These are phyloP conservation scores for Lasioglossum morio DNA, from an alignment of 2,888 invertebrate genomes.

Conservation along the genomic window DNA sequence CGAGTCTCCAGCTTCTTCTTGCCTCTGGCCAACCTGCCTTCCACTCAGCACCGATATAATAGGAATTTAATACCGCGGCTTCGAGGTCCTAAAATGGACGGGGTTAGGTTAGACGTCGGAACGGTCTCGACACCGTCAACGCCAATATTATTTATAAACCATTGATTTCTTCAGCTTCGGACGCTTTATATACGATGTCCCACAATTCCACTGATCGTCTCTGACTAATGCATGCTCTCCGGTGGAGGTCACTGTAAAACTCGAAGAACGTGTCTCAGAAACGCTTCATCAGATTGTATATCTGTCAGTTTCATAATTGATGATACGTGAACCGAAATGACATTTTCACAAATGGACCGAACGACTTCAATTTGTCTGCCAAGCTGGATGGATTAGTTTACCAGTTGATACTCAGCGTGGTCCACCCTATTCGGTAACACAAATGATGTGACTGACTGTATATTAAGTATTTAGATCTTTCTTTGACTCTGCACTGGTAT, in stretches of 20 bases:
- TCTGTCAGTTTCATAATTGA: neutral
- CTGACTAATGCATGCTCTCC: neutral
- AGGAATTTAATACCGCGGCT: conserved; percentile 63
- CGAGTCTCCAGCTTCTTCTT: conserved; percentile 30
- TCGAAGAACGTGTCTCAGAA: neutral
- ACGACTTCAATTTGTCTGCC: neutral
- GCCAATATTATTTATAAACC: conserved; percentile 60
- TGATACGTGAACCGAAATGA: neutral
- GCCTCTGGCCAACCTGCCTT: conserved; percentile 38
- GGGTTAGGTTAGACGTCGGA: neutral
- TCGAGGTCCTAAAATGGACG: conserved; percentile 31
- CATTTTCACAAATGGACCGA: neutral
- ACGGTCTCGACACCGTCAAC: conserved; percentile 22
- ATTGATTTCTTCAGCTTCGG: conserved; percentile 36
- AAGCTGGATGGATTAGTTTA: neutral
- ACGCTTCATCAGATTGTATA: neutral
- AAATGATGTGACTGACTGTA: neutral
- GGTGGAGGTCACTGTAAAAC: neutral
- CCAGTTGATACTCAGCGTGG: no score
- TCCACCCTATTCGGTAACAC: no score
- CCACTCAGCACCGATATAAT: conserved; percentile 57
- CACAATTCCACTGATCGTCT: neutral
- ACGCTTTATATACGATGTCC: neutral
- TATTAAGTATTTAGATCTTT: neutral
- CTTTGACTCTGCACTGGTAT: no score